phyloP scores from a whole-genome alignment of 1,140 invertebrate genomes.

The Agrilus planipennis region DNA sequence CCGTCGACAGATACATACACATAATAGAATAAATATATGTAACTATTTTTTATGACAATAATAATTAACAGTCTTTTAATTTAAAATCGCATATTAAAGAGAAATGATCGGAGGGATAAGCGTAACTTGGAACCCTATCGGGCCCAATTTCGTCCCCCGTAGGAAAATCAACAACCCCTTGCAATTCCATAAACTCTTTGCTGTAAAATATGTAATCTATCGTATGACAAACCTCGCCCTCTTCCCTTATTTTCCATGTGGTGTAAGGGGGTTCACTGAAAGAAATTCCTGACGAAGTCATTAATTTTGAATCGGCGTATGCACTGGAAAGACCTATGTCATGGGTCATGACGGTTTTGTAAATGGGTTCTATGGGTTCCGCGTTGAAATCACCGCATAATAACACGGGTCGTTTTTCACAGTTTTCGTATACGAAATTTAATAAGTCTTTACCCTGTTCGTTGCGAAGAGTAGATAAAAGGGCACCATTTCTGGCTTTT shows the following conservation, averaged over 20 bases:
- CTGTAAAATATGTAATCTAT: constrained; percentile 72
- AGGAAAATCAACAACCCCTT: constrained; percentile 51
- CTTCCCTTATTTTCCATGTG: constrained; percentile 66
- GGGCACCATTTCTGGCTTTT: constrained; percentile 58
- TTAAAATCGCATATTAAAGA: constrained; percentile 59
- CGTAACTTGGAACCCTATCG: constrained; percentile 51
- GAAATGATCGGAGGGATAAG: constrained; percentile 72
- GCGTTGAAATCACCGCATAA: constrained; percentile 73
- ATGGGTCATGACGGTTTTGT: constrained; percentile 42
- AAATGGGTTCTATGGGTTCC: constrained; percentile 60
- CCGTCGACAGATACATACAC: too few species aligned
- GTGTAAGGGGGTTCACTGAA: constrained; percentile 56
- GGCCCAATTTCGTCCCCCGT: constrained; percentile 53
- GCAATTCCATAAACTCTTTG: constrained; percentile 42
- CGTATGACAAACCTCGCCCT: constrained; percentile 60
- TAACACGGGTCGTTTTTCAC: constrained; percentile 44
- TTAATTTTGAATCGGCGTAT: constrained; percentile 34
- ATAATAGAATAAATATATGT: too few species aligned
- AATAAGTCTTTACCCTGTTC: constrained; percentile 65
- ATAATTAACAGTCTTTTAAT: too few species aligned
- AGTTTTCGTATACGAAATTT: constrained; percentile 44
- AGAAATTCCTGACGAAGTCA: constrained; percentile 14
- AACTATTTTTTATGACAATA: too few species aligned
- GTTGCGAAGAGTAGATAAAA: constrained; percentile 56
- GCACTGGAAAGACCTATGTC: constrained; percentile 37